Conservation (phyloP, 2,113 vertebrate genomes). For the Lonchura striata region DNA sequence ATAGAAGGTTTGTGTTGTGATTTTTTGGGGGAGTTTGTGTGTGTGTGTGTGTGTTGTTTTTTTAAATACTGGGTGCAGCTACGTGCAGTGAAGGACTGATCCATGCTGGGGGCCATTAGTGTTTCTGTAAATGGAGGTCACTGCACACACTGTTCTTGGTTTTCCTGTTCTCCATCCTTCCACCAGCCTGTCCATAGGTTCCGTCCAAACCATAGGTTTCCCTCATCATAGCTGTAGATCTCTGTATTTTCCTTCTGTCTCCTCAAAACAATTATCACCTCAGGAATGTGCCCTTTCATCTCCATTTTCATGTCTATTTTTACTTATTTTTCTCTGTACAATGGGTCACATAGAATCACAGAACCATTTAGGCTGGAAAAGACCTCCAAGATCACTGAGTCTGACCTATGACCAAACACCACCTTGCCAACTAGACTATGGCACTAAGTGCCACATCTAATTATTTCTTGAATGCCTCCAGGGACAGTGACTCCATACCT, state of each 20-base stretch:
- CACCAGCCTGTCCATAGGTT: background rate
- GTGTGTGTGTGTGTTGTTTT: no score
- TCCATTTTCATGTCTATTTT: background rate
- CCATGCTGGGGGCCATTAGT: background rate
- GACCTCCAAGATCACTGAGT: background rate
- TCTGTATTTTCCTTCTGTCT: background rate
- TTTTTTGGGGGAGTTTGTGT: background rate
- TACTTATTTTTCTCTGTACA: background rate
- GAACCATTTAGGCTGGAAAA: background rate
- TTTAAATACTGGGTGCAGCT: background rate
- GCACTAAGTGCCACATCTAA: background rate
- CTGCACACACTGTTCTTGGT: background rate
- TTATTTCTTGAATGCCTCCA: background rate
- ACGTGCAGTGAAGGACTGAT: background rate
- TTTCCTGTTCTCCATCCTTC: background rate
- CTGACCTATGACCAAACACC: fast-evolving
- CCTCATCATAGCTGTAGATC: background rate
- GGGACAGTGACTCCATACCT: background rate
- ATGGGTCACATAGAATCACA: background rate
- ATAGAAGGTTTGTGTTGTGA: background rate
- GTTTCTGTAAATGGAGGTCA: background rate
- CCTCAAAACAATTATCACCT: background rate
- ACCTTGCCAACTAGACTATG: background rate
- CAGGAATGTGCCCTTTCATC: background rate
- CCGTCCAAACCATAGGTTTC: background rate